These are phyloP conservation scores for Hypena proboscidalis DNA, from an alignment of 2,888 invertebrate species.

Conservation along the genomic window DNA sequence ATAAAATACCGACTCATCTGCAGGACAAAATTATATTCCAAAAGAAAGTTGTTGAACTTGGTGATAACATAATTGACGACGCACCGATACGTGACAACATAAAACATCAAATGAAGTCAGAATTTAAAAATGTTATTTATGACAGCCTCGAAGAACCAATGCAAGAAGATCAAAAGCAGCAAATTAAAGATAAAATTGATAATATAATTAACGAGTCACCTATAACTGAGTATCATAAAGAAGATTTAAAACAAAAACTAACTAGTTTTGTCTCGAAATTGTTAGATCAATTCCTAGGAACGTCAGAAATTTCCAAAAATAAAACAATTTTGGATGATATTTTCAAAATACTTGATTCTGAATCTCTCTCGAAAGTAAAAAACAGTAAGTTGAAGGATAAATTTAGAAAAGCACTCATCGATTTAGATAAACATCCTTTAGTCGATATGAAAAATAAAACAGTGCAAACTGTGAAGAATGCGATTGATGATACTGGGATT, in stretches of 20 bases:
- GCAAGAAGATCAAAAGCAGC: neutral
- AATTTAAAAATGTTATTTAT: neutral
- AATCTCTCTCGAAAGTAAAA: neutral
- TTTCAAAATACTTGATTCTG: slow-evolving; percentile 4
- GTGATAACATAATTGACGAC: slow-evolving; percentile 1
- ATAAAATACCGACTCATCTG: neutral
- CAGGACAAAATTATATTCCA: neutral
- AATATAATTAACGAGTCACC: slow-evolving; percentile 29
- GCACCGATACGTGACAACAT: slow-evolving; percentile 5
- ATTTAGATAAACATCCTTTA: neutral
- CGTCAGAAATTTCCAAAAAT: neutral
- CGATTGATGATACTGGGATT: slow-evolving; percentile 1
- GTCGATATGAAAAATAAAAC: slow-evolving; percentile 3
- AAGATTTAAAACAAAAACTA: slow-evolving; percentile 23
- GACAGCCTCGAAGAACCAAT: neutral
- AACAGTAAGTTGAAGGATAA: slow-evolving; percentile 6
- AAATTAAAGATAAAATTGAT: slow-evolving; percentile 22
- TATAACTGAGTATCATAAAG: slow-evolving; percentile 24
- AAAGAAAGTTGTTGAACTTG: slow-evolving; percentile 1
- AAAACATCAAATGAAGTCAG: slow-evolving; percentile 1
- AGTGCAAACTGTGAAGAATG: neutral
- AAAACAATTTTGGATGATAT: no score
- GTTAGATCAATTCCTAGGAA: neutral
- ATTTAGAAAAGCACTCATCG: neutral
- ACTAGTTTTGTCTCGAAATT: slow-evolving; percentile 9